A percentile compares a stretch with the other conserved stretches of the same genome.
Evolutionary conservation across 2,888 invertebrate genomes (phyloP).

Genomic region (Archips crataeganus): DNA sequence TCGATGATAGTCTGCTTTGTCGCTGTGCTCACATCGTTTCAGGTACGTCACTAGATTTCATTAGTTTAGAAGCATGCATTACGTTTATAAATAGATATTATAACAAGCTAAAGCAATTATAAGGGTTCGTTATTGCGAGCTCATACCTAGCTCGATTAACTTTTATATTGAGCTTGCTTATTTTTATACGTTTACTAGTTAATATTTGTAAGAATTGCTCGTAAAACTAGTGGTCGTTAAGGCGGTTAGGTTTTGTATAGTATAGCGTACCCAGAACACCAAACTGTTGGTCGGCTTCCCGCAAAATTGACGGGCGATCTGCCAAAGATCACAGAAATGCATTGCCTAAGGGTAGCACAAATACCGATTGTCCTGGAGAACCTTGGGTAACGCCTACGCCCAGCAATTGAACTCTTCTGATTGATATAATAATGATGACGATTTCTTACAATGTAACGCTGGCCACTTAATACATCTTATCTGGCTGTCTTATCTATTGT

Average conservation of each 20-base stretch:
- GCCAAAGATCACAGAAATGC: too few species aligned
- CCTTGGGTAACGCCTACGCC: background rate
- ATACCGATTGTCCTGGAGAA: background rate
- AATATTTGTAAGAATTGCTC: background rate
- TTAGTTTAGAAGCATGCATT: conserved; percentile 32
- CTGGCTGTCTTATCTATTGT: too few species aligned
- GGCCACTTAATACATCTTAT: too few species aligned
- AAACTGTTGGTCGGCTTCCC: too few species aligned
- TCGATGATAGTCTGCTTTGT: conserved; percentile 86
- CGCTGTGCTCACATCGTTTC: conserved; percentile 83
- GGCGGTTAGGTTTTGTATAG: too few species aligned
- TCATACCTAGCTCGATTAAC: background rate
- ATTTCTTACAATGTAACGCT: too few species aligned
- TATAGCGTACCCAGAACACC: too few species aligned
- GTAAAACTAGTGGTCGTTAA: too few species aligned
- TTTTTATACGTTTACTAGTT: background rate
- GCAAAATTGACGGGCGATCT: too few species aligned
- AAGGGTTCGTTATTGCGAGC: background rate
- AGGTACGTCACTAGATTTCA: conserved; percentile 67
- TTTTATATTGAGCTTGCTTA: background rate
- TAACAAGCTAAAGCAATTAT: background rate
- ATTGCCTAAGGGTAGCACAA: too few species aligned
- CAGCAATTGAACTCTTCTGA: background rate
- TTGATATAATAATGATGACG: too few species aligned
- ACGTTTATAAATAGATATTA: background rate